A percentile compares a stretch with the other conserved stretches of the same genome.
Evolutionary conservation across 2,888 invertebrate species (phyloP).

Genomic region (Lithodes maja): DNA sequence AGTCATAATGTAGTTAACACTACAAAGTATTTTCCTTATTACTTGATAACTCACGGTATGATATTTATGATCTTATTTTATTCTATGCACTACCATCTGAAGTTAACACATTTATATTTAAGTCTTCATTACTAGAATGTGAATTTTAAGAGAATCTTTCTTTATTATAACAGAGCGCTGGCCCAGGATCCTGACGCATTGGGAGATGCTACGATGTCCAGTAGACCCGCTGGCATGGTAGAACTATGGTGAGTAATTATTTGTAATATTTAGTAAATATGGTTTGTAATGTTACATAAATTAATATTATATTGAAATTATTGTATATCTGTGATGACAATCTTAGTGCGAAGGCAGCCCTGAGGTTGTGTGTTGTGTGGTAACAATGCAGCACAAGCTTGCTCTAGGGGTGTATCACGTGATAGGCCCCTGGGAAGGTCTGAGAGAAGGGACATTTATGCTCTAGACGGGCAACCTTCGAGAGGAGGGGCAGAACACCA

Average conservation of each 20-base stretch:
- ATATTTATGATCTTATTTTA: neutral
- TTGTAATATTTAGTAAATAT: too few relatives aligned
- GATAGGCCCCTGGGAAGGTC: slow-evolving; percentile 60
- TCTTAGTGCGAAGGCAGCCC: slow-evolving; percentile 20
- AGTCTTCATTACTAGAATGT: neutral
- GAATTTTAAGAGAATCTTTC: neutral
- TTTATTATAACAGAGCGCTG: neutral
- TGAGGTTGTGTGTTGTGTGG: slow-evolving; percentile 9
- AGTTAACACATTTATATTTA: neutral
- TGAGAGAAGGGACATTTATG: slow-evolving; percentile 60
- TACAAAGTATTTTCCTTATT: neutral
- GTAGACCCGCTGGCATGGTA: too few relatives aligned
- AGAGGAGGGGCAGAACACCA: slow-evolving; percentile 59
- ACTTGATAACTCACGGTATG: slow-evolving; percentile 13
- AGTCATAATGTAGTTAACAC: too few relatives aligned
- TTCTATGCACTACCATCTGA: slow-evolving; percentile 45
- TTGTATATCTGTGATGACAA: slow-evolving; percentile 27
- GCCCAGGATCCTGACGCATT: neutral
- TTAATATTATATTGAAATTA: too few relatives aligned
- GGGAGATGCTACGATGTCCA: too few relatives aligned
- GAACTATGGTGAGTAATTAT: too few relatives aligned
- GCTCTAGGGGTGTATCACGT: slow-evolving; percentile 47
- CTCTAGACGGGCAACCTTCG: slow-evolving; percentile 55
- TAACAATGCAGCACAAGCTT: slow-evolving; percentile 57
- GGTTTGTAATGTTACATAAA: too few relatives aligned